Evolutionary conservation across 2,113 vertebrate species (phyloP), one percentile per base, ranked within the genome.

Genomic region (Cromileptes altivelis): DNA sequence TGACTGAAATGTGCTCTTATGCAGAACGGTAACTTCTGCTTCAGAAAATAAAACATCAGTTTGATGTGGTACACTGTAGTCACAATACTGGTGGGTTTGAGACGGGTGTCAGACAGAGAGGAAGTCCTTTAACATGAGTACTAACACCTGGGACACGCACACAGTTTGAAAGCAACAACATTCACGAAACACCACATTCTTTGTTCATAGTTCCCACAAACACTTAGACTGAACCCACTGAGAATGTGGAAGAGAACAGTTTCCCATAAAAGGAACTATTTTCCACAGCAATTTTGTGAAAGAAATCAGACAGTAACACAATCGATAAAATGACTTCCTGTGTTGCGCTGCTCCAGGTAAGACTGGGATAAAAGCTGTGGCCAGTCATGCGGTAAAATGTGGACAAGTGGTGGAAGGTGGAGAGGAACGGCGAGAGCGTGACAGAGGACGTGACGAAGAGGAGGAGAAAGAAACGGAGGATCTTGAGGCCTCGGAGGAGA

Each of bases 371-470:
- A 56, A 79, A n/a, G 42, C 61, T 8, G 3, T 70, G 33, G 37
- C 47, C 13, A 57, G 69, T 14, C 50, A 62, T 4, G 5, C 17
- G 2, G 25, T 55, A 4, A 78, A 25, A 63, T 10, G 17, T 23
- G 77, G 25, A 13, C 80, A 27, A 9, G 10, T n/a, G 37, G 11
- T 50, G 30, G 50, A 50, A 6, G 30, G 42, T 4, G 58, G 25
- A 56, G 45, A 52, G 17, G 61, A 80, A 1, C 6, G 2, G n/a
- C 40, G 0, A 18, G 3, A 74, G 0, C 88, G 94, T 69, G 92
- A 90, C 9, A 91, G 95, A 70, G 85, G 91, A 82, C 89, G 0
- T 13, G 49, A 95, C 30, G 93, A 95, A 68, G 94, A 96, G 75
- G 93, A 96, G 87, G 78, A 60, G 42, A 90, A 1, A 91, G 94